Percentiles rank a stretch among this genome's conserved stretches.
phyloP scores from a whole-genome alignment of 2,113 vertebrate species.

The Alethe diademata region DNA sequence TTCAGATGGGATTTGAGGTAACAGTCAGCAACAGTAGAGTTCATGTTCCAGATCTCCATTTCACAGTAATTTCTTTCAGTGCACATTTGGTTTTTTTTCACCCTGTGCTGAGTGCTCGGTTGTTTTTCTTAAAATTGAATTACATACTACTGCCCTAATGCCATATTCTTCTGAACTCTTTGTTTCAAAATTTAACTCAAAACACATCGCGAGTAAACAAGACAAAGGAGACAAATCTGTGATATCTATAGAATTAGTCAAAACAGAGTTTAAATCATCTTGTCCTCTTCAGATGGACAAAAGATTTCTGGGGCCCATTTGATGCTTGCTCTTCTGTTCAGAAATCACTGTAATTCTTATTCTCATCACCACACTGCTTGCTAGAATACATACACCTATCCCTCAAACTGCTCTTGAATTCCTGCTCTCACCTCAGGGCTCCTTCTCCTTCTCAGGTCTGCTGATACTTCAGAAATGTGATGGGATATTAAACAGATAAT shows the following conservation, averaged over 20 bases:
- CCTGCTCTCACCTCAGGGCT: not conserved
- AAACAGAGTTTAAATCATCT: not conserved
- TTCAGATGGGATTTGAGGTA: conserved; percentile 18
- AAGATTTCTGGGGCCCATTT: not conserved
- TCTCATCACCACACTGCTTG: not conserved
- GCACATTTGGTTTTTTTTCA: not conserved
- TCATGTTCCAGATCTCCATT: not conserved
- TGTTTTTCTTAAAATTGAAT: not conserved
- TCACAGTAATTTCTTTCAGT: not conserved
- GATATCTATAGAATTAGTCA: not conserved
- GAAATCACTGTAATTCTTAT: not conserved
- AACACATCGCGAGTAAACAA: not conserved
- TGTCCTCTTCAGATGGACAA: not conserved
- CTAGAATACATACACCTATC: not conserved
- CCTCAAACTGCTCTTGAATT: not conserved
- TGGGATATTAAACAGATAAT: not conserved
- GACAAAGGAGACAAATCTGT: not conserved
- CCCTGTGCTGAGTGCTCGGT: not conserved
- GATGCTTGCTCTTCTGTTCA: not conserved
- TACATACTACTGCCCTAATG: not conserved
- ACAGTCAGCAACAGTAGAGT: not conserved
- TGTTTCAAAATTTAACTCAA: not conserved
- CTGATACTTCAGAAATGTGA: not conserved
- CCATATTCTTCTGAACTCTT: not conserved
- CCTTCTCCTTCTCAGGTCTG: not conserved